Percentiles rank a stretch among this genome's conserved stretches.
phyloP scores from a whole-genome alignment of 2,797 vertebrate genomes.

The Clarias platycephalus region DNA sequence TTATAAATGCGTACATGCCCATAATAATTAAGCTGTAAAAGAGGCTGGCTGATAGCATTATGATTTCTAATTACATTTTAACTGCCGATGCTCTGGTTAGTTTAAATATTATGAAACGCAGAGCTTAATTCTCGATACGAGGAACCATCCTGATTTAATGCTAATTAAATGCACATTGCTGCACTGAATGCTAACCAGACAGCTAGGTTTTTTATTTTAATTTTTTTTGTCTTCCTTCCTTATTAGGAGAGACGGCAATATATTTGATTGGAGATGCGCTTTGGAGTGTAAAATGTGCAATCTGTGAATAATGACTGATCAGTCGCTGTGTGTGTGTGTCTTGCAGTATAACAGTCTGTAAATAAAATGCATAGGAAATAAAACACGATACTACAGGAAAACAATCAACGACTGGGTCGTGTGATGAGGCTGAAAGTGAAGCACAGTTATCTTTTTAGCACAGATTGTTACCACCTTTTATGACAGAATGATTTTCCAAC shows the following conservation, averaged over 20 bases:
- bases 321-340: neutral
- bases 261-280: neutral
- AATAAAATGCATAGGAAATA: neutral
- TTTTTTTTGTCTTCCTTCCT: neutral
- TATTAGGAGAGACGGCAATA: neutral
- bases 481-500: neutral
- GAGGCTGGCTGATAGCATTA: neutral
- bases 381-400: neutral
- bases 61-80: neutral
- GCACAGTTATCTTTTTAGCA: neutral
- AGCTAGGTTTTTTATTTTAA: neutral
- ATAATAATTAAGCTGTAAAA: neutral
- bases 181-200: too few relatives aligned
- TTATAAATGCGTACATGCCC: neutral
- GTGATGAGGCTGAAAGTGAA: neutral
- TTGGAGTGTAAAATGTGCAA: neutral
- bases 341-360: neutral
- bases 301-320: neutral
- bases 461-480: neutral
- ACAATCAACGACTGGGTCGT: neutral
- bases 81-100: neutral
- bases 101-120: neutral
- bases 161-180: neutral
- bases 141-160: neutral
- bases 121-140: neutral